A percentile compares a stretch with the other conserved stretches of the same genome.
These are phyloP conservation scores for Epiblema foenella DNA, from an alignment of 2,888 invertebrate genomes.

Conservation along the genomic window DNA sequence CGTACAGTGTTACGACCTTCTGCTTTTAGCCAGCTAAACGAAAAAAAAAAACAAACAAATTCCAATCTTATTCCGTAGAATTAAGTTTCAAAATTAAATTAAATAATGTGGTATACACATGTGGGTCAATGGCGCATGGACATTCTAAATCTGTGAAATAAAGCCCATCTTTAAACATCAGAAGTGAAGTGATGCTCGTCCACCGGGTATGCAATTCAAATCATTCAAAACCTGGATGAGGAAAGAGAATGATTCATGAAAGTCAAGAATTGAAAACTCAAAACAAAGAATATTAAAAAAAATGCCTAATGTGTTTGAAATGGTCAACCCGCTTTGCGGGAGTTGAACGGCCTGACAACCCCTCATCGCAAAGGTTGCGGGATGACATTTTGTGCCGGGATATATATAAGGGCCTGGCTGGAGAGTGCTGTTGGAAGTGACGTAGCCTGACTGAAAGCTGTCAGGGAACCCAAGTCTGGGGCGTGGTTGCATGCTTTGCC, in stretches of 20 bases:
- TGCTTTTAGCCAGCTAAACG: not conserved
- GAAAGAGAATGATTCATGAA: not conserved
- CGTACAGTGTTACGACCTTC: conserved; percentile 1
- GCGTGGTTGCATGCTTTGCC: no score
- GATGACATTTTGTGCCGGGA: no score
- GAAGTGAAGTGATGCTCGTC: not conserved
- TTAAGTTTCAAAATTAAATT: not conserved
- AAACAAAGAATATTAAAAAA: not conserved
- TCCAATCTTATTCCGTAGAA: not conserved
- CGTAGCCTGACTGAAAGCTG: no score
- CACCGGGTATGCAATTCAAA: not conserved
- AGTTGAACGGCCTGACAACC: no score
- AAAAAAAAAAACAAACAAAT: not conserved
- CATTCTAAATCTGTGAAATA: conserved; percentile 2
- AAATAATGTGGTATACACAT: not conserved
- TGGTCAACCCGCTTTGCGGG: no score
- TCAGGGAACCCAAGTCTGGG: no score
- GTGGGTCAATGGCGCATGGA: conserved; percentile 31
- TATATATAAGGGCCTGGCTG: no score
- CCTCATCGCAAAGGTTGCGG: no score
- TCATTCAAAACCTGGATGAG: not conserved
- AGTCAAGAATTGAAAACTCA: not conserved
- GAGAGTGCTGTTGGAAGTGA: no score
- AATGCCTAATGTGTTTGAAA: not conserved
- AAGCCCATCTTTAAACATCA: conserved; percentile 16